These are phyloP conservation scores for Agrotis exclamationis DNA, from an alignment of 2,888 invertebrate species.

Conservation along the genomic window DNA sequence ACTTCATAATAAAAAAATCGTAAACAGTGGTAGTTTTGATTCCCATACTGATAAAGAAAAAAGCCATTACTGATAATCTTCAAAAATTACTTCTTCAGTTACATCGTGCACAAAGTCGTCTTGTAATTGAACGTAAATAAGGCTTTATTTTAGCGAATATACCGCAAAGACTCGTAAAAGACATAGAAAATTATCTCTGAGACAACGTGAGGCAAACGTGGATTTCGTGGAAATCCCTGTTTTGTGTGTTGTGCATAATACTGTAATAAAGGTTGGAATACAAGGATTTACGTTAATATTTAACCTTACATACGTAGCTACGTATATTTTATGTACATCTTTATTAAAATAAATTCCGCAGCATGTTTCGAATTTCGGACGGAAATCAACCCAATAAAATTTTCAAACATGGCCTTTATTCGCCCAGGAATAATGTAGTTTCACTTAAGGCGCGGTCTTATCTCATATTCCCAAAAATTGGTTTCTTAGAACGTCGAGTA, in stretches of 20 bases:
- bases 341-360: too few relatives aligned
- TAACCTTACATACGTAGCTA: too few relatives aligned
- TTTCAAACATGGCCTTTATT: too few relatives aligned
- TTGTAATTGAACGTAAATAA: conserved; percentile 28
- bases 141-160: conserved; percentile 10
- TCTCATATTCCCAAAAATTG: too few relatives aligned
- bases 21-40: too few relatives aligned
- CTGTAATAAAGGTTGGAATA: not conserved
- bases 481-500: too few relatives aligned
- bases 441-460: too few relatives aligned
- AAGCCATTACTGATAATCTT: not conserved
- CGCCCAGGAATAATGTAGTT: too few relatives aligned
- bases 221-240: conserved; percentile 1
- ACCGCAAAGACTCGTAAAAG: conserved; percentile 7
- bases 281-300: conserved; percentile 1
- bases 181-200: not conserved
- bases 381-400: too few relatives aligned
- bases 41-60: too few relatives aligned
- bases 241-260: not conserved
- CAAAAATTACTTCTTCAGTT: not conserved
- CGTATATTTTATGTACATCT: not conserved
- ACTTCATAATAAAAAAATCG: too few relatives aligned
- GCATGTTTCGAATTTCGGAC: too few relatives aligned
- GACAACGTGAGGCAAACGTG: not conserved
- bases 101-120: not conserved